Evolutionary conservation across 2,113 vertebrate species (phyloP).

Genomic region (Prunella himalayana): DNA sequence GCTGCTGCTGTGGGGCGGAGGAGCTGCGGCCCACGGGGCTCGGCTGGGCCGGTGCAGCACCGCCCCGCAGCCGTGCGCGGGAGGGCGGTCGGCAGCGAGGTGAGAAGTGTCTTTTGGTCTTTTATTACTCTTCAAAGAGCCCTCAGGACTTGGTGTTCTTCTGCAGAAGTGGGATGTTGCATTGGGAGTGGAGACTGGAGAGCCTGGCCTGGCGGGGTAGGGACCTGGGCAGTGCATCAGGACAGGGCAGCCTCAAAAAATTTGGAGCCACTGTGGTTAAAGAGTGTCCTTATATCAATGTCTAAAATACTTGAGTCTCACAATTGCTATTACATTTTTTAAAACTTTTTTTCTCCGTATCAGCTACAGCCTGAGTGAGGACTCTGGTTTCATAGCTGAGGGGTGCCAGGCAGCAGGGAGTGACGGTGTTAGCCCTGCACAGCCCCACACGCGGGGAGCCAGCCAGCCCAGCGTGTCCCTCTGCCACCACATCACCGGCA

Average conservation of each 20-base stretch:
- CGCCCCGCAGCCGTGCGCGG: accelerated
- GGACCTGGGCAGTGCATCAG: accelerated
- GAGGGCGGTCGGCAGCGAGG: accelerated
- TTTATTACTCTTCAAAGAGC: background rate
- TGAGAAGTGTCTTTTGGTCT: background rate
- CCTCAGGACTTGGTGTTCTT: background rate
- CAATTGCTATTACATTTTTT: background rate
- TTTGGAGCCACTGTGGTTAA: too few species aligned
- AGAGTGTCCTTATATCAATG: accelerated
- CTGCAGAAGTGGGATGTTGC: background rate
- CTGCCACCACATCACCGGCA: accelerated
- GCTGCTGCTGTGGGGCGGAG: background rate
- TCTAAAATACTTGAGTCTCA: background rate
- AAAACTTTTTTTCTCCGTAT: accelerated
- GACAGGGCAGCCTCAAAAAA: background rate
- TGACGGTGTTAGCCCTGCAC: accelerated
- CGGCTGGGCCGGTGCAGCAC: accelerated
- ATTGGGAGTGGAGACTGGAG: background rate
- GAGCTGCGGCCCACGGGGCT: background rate
- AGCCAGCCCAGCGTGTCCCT: accelerated
- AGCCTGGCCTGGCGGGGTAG: accelerated
- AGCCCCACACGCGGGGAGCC: background rate
- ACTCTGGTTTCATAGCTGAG: background rate
- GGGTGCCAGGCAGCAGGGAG: accelerated
- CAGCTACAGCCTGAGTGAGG: background rate